Percentiles rank a stretch among this genome's conserved stretches.
phyloP scores from a whole-genome alignment of 2,113 vertebrate genomes.

The Menidia beryllina region DNA sequence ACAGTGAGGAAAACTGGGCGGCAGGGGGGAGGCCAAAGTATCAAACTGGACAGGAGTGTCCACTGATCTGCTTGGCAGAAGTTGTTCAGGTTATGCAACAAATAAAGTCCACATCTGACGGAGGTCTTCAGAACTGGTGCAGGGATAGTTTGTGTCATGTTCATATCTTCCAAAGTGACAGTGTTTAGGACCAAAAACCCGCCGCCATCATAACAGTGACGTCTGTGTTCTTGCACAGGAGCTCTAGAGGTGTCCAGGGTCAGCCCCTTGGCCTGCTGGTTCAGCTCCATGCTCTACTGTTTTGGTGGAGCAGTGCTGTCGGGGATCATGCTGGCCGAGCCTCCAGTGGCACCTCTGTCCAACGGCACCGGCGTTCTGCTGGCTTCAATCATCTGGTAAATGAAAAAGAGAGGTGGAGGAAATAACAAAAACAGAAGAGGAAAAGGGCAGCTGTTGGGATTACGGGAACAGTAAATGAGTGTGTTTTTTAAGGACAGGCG shows the following conservation, averaged over 20 bases:
- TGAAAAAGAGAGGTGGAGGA: background rate
- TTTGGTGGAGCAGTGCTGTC: constrained; percentile 95
- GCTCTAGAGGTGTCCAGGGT: constrained; percentile 81
- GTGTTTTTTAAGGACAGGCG: background rate
- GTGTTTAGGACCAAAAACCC: background rate
- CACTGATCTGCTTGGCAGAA: background rate
- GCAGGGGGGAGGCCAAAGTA: constrained; percentile 1
- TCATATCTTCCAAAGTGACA: background rate
- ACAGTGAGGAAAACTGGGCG: background rate
- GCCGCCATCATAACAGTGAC: background rate
- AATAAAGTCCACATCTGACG: background rate
- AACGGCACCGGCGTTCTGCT: constrained; percentile 88
- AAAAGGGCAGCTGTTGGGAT: background rate
- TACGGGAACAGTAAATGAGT: background rate
- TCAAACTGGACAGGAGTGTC: constrained; percentile 8
- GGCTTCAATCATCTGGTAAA: constrained; percentile 94
- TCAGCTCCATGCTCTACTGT: constrained; percentile 96
- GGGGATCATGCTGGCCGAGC: constrained; percentile 90
- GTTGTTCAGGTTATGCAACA: background rate
- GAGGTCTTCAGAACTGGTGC: background rate
- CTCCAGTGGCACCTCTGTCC: constrained; percentile 87
- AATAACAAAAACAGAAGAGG: too few species aligned
- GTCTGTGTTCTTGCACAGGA: constrained; percentile 81
- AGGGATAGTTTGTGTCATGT: background rate
- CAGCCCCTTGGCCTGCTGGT: constrained; percentile 95